phyloP scores from a whole-genome alignment of 2,888 invertebrate species.

The Pelosia muscerda region DNA sequence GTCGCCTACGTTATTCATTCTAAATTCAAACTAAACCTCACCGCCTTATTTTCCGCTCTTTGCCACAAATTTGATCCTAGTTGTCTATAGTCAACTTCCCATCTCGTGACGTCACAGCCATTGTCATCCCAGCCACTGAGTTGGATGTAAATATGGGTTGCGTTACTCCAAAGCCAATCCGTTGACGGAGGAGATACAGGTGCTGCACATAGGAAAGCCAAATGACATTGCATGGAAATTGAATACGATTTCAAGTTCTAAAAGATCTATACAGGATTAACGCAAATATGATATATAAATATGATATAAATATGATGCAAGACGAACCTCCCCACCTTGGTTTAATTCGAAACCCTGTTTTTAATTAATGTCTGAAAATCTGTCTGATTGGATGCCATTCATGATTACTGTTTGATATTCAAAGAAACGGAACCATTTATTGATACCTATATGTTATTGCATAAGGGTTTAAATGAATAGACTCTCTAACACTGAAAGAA shows the following conservation, averaged over 20 bases:
- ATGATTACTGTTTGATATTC: no score
- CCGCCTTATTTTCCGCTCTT: constrained; percentile 79
- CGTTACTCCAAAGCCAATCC: constrained; percentile 93
- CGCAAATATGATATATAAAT: no score
- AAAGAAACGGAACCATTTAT: no score
- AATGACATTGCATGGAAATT: background rate
- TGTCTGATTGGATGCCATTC: no score
- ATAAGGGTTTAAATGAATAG: no score
- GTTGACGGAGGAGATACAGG: constrained; percentile 90
- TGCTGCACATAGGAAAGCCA: constrained; percentile 65
- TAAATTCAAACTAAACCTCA: constrained; percentile 49
- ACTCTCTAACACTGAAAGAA: no score
- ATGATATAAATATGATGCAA: no score
- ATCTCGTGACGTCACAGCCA: constrained; percentile 94
- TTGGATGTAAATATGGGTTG: constrained; percentile 93
- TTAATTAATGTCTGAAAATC: no score
- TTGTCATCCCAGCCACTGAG: constrained; percentile 94
- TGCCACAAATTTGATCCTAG: constrained; percentile 83
- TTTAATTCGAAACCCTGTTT: no score
- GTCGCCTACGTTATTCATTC: background rate
- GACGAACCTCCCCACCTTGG: no score
- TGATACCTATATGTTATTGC: no score
- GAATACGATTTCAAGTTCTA: background rate
- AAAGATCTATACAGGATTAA: background rate
- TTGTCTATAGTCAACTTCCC: constrained; percentile 91